phyloP scores from a whole-genome alignment of 1,140 invertebrate genomes.

The Frieseomelitta varia region DNA sequence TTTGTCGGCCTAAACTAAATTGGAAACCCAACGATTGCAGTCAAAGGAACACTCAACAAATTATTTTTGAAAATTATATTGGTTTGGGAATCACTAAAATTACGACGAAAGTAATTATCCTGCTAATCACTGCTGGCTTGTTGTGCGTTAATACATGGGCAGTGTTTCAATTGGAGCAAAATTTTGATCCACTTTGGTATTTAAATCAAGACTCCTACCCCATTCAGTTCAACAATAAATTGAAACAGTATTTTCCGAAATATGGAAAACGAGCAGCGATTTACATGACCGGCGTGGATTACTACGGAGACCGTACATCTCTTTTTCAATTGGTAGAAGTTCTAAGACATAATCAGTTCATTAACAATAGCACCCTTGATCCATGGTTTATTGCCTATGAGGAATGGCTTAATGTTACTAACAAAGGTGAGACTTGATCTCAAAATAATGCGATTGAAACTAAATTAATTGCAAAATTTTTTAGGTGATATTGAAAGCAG shows the following conservation, averaged over 20 bases:
- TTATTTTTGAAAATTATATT: slow-evolving; percentile 81
- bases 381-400: slow-evolving; percentile 78
- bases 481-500: slow-evolving; percentile 69
- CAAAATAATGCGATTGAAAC: background rate
- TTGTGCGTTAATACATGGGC: slow-evolving; percentile 77
- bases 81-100: slow-evolving; percentile 80
- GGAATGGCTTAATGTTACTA: slow-evolving; percentile 68
- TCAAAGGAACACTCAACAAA: slow-evolving; percentile 78
- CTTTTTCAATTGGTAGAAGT: slow-evolving; percentile 66
- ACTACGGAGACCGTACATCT: slow-evolving; percentile 73
- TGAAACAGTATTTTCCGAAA: slow-evolving; percentile 81
- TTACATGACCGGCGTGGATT: slow-evolving; percentile 80
- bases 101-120: slow-evolving; percentile 79
- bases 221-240: slow-evolving; percentile 76
- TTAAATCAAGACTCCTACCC: slow-evolving; percentile 82
- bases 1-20: slow-evolving; percentile 75
- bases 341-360: slow-evolving; percentile 73
- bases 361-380: slow-evolving; percentile 77
- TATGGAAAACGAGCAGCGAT: slow-evolving; percentile 81
- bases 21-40: slow-evolving; percentile 82
- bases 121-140: slow-evolving; percentile 75
- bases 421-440: slow-evolving; percentile 63
- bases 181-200: slow-evolving; percentile 84
- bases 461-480: background rate
- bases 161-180: slow-evolving; percentile 81